phyloP scores from a whole-genome alignment of 2,113 vertebrate species.

The Ceyx margarethae region DNA sequence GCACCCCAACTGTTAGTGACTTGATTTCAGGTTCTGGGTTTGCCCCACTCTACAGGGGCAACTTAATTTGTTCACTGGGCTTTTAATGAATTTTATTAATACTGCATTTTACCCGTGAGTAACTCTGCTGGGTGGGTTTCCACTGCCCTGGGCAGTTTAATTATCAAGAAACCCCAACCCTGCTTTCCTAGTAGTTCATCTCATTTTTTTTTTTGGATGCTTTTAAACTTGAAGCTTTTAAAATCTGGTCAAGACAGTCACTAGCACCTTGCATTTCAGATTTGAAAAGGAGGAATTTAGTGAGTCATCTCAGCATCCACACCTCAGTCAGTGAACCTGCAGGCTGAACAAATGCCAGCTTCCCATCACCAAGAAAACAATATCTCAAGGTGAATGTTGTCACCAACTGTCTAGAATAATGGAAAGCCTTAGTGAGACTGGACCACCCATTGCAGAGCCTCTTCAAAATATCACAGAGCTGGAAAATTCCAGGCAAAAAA shows the following conservation, averaged over 20 bases:
- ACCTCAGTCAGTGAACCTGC: background rate
- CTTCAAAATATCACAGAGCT: constrained; percentile 50
- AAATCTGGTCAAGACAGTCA: background rate
- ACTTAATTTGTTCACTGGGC: background rate
- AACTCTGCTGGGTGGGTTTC: background rate
- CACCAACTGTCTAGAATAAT: background rate
- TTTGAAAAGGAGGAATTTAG: background rate
- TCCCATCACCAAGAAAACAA: constrained; percentile 5
- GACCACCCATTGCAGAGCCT: constrained; percentile 40
- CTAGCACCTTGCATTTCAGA: background rate
- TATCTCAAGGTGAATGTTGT: background rate
- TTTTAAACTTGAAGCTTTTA: background rate
- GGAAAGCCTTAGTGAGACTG: constrained; percentile 1
- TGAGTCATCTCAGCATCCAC: background rate
- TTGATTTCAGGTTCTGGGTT: background rate
- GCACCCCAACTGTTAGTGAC: fast-evolving
- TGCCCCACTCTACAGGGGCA: background rate
- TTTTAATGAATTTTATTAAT: background rate
- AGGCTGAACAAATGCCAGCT: constrained; percentile 58
- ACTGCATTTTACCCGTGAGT: background rate
- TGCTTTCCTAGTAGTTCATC: background rate
- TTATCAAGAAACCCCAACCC: background rate
- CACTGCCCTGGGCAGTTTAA: background rate
- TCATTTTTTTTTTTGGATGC: background rate
- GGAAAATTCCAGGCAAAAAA: constrained; percentile 48